A percentile compares a stretch with the other conserved stretches of the same genome.
phyloP scores from a whole-genome alignment of 2,113 vertebrate species.

The Capreolus pygargus region DNA sequence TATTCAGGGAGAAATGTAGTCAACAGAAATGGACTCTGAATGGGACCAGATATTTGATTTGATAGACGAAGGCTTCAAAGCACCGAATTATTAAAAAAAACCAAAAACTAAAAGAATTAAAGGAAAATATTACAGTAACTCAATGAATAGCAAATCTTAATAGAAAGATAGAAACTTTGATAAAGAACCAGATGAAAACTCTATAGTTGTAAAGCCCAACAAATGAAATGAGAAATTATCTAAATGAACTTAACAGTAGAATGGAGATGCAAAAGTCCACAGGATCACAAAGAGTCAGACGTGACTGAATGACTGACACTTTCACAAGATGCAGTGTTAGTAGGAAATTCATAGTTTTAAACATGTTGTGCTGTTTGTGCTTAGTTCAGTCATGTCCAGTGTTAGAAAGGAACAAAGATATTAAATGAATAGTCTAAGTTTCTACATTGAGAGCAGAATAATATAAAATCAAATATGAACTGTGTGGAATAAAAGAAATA shows the following conservation, averaged over 20 bases:
- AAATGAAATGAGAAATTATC: not conserved
- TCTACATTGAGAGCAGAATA: not conserved
- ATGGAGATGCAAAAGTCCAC: not conserved
- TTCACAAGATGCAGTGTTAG: not conserved
- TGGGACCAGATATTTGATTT: not conserved
- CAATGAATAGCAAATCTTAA: not conserved
- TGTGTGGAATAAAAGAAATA: not conserved
- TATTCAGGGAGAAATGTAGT: not conserved
- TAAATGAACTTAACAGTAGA: not conserved
- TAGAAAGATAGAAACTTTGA: not conserved
- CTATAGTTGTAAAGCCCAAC: not conserved
- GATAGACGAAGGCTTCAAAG: not conserved
- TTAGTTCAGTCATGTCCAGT: not conserved
- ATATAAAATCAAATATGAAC: not conserved
- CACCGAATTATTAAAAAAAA: not conserved
- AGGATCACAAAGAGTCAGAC: not conserved
- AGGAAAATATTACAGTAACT: not conserved
- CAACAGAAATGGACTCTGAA: not conserved
- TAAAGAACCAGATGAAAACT: not conserved
- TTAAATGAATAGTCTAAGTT: not conserved
- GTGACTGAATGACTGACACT: not conserved
- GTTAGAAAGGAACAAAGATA: not conserved
- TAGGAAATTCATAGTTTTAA: not conserved
- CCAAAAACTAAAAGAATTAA: not conserved
- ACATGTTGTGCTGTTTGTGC: not conserved